Conservation (phyloP, 2,888 invertebrate genomes). For the Polydesmus complanatus region DNA sequence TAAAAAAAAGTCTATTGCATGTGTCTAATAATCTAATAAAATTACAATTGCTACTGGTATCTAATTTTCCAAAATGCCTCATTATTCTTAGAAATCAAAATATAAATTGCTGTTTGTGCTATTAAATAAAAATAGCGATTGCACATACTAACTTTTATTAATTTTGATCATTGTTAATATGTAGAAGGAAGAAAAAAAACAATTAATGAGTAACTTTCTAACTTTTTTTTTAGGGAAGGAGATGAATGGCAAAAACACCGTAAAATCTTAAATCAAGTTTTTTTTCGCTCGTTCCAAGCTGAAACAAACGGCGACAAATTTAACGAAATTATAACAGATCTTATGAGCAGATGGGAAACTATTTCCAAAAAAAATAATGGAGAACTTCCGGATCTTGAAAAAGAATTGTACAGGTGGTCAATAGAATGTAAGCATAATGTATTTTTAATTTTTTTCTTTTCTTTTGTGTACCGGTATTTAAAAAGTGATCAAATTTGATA, state of each 20-base stretch:
- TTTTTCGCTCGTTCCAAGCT: slow-evolving; percentile 49
- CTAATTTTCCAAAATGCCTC: too few species aligned
- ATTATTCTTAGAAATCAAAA: too few species aligned
- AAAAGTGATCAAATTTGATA: neutral
- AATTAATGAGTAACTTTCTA: too few species aligned
- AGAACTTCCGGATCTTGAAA: slow-evolving; percentile 44
- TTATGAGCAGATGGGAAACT: slow-evolving; percentile 40
- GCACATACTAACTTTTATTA: neutral
- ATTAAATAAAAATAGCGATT: too few species aligned
- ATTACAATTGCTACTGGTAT: too few species aligned
- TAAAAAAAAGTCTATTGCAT: too few species aligned
- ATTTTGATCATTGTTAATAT: neutral
- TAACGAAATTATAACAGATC: slow-evolving; percentile 40
- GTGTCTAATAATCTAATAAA: too few species aligned
- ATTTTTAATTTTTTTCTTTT: too few species aligned
- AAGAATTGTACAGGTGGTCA: slow-evolving; percentile 60
- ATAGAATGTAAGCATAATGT: slow-evolving; percentile 57
- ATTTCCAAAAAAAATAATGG: slow-evolving; percentile 17
- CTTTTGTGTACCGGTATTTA: neutral
- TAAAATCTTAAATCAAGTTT: slow-evolving; percentile 54
- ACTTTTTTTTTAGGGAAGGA: slow-evolving; percentile 54
- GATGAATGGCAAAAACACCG: slow-evolving; percentile 63
- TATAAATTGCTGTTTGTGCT: too few species aligned
- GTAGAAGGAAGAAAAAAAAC: too few species aligned
- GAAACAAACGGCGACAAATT: slow-evolving; percentile 44